Conservation (phyloP, 1,140 invertebrate species). For the Penaeus vannamei region DNA sequence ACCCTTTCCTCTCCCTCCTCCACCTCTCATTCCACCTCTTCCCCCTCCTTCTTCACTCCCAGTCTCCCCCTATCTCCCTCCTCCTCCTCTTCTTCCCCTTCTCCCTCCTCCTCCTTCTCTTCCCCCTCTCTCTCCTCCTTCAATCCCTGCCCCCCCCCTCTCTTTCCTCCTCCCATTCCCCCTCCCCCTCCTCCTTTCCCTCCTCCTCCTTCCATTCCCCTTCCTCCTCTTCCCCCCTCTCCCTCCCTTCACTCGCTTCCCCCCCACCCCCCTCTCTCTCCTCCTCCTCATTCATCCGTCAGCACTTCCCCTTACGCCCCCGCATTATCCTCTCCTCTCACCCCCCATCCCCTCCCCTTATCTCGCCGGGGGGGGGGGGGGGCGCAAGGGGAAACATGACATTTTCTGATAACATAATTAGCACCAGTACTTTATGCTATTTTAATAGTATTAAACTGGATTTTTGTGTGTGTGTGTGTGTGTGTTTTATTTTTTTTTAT, state of each 20-base stretch:
- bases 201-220: neutral
- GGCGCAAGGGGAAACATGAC: no score
- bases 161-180: neutral
- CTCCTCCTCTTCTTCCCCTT: neutral
- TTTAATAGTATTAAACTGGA: no score
- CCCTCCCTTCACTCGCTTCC: neutral
- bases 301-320: neutral
- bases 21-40: neutral
- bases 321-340: no score
- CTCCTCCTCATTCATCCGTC: neutral
- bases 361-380: no score
- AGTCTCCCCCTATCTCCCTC: neutral
- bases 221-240: neutral
- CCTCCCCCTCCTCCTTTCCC: neutral
- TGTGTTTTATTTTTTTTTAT: no score
- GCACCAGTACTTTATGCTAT: no score
- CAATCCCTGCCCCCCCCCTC: neutral
- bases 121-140: neutral
- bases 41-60: no score
- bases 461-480: no score
- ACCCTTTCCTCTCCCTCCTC: no score
- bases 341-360: no score
- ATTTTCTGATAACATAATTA: no score
- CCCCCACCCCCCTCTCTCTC: neutral
- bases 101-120: neutral